Conservation (phyloP, 2,888 invertebrate genomes). For the Hypolimnas misippus region DNA sequence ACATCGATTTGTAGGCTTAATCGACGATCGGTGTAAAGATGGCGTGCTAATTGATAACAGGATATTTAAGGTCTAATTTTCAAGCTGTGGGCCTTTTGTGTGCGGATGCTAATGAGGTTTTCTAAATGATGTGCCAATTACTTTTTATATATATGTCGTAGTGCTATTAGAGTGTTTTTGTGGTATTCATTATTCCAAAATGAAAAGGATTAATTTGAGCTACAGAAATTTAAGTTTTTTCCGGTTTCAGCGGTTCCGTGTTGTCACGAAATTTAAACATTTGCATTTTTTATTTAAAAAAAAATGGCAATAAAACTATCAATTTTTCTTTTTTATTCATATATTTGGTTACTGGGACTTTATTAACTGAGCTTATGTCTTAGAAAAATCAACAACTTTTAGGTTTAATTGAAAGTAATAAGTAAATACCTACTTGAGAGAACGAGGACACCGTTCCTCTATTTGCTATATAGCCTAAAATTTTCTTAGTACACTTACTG, state of each 20-base stretch:
- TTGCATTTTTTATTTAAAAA: not conserved
- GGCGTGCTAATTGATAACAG: constrained; percentile 13
- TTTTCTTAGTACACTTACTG: too few species aligned
- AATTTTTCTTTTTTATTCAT: too few species aligned
- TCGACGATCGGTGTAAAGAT: constrained; percentile 18
- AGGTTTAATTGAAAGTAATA: too few species aligned
- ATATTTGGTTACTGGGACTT: too few species aligned
- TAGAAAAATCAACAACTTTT: too few species aligned
- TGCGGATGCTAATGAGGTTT: not conserved
- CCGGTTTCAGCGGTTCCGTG: too few species aligned
- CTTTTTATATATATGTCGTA: not conserved
- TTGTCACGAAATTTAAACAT: too few species aligned
- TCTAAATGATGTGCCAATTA: not conserved
- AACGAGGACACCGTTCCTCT: too few species aligned
- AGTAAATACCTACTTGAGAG: too few species aligned
- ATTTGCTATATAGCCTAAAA: too few species aligned
- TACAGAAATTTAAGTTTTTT: not conserved
- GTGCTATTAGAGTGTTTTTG: not conserved
- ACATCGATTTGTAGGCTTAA: constrained; percentile 31
- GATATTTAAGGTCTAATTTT: constrained; percentile 18
- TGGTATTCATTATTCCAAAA: not conserved
- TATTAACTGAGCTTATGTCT: too few species aligned
- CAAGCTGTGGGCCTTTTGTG: not conserved
- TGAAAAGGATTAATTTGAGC: not conserved
- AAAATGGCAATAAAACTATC: too few species aligned